A percentile compares a stretch with the other conserved stretches of the same genome.
These are phyloP conservation scores for Schizaphis graminum DNA, from an alignment of 2,888 invertebrate genomes.

Conservation along the genomic window DNA sequence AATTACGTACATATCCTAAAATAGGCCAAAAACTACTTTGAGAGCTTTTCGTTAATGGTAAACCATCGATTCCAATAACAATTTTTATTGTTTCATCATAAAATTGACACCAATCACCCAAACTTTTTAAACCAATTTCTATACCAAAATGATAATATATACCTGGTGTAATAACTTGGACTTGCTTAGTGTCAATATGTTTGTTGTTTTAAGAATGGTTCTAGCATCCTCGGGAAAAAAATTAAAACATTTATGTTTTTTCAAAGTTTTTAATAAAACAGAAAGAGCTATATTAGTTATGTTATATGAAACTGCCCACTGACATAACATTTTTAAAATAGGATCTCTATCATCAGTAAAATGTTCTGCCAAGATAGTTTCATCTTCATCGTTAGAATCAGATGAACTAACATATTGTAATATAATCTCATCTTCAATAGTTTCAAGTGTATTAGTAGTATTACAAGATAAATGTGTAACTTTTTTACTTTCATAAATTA, in stretches of 20 bases:
- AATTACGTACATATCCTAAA: background rate
- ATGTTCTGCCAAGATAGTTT: background rate
- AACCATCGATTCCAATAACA: background rate
- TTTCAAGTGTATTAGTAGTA: background rate
- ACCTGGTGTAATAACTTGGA: constrained; percentile 2
- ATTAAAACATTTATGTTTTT: constrained; percentile 20
- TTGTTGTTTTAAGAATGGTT: constrained; percentile 17
- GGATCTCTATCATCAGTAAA: background rate
- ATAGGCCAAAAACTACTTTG: constrained; percentile 26
- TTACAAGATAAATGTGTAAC: background rate
- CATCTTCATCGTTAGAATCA: background rate
- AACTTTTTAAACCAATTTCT: constrained; percentile 10
- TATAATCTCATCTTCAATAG: background rate
- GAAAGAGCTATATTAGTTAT: background rate
- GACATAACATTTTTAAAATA: background rate
- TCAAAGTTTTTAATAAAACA: background rate
- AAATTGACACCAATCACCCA: background rate
- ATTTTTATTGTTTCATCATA: background rate
- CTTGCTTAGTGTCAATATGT: background rate
- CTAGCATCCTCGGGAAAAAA: background rate
- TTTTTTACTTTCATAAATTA: background rate
- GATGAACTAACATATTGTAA: background rate
- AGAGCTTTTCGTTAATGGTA: background rate
- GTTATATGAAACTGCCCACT: background rate
- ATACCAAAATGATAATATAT: constrained; percentile 30